Base-by-base conservation (phyloP, 1,140 invertebrate genomes). In the Anastrepha obliqua region DNA sequence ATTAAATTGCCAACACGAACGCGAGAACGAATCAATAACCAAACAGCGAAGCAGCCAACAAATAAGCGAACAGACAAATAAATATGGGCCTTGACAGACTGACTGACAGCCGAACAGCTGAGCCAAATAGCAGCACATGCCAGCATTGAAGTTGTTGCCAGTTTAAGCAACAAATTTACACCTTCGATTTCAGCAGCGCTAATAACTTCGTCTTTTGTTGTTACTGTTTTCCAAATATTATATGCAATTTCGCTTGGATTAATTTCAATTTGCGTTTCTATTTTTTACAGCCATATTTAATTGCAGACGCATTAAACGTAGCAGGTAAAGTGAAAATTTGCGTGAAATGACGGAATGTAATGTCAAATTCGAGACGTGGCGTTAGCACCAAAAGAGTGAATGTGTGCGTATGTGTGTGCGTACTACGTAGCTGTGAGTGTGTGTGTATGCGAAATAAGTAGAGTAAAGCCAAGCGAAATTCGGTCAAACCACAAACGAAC, bases 1-100 rank as follows among this genome's bases (percentile, higher is more conserved):
- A 81, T 81, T 81, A 81, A 81, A 81, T 81, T 29, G 74, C 47
- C 44, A 67, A 67, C 64, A 20, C 29, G 64, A 67, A 67, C n/a
- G n/a, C 20, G 17, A 7, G 7, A 67, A 67, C 7, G 17, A 39
- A 67, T 39, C 64, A 74, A 74, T 47, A n/a, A 55, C n/a, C 17
- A 51, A 47, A 55, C 51, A 17, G 44, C 20, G n/a, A 74, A 74
- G 39, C 39, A 47, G 42, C 3, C 42, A 13, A 62, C 55, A 62
- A 62, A 62, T 62, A n/a, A n/a, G 15, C 11, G 2, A n/a, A 62
- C 60, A 62, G 15, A 17, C 11, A 62, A 62, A 62, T 62, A 62
- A n/a, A 20, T 81, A n/a, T 55, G 47, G n/a, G 74, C 47, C 47
- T 81, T 81, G 74, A 58, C 74, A 55, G 74, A 81, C n/a, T 81